Evolutionary conservation across 2,888 invertebrate genomes (phyloP), one percentile per base, ranked within the genome.

Genomic region (Chrysolina americana): DNA sequence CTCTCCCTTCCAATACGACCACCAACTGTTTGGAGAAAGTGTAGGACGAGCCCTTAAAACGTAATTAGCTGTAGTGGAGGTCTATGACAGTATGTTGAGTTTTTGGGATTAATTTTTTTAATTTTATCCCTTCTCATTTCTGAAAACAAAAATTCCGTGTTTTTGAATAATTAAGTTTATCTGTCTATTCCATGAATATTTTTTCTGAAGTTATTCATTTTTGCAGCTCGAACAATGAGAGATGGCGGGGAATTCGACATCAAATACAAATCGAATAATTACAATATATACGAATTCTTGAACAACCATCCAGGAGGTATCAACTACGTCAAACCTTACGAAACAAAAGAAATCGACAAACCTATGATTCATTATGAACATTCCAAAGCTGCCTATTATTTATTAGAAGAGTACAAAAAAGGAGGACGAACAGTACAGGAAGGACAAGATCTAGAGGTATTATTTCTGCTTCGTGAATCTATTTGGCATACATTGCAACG

Each of bases 291-390:
- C 64, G 86, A 89, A 47, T 94, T 95, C 83, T 81, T 94, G 68
- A 90, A 90, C 68, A 92, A 94, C 81, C 95, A 95, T 86, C 95
- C 95, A 0, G 95, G 95, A 0, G 95, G 95, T 0, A 85, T 91
- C 0, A 92, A 92, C 81, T 92, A 92, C 1, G 86, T 95, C 0
- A 88, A 89, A 79, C 86, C 87, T n/a, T 92, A 89, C 79, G 87
- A 89, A 81, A 90, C 90, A 5, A 90, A 89, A 81, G 90, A 90
- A 68, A 87, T 93, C 44, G 85, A 89, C 21, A 86, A 88, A 19
- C 91, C 90, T 15, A 90, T 93, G 90, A 81, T 85, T 63, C 87
- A 89, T 21, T 90, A 89, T 47, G 89, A 90, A 11, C 93, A 94
- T 84, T 93, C 93, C 77, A 86, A 86, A 64, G 91, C 92, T 77